Evolutionary conservation across 2,888 invertebrate genomes (phyloP), one percentile per base, ranked within the genome.

Genomic region (Gymnosoma rotundatum): DNA sequence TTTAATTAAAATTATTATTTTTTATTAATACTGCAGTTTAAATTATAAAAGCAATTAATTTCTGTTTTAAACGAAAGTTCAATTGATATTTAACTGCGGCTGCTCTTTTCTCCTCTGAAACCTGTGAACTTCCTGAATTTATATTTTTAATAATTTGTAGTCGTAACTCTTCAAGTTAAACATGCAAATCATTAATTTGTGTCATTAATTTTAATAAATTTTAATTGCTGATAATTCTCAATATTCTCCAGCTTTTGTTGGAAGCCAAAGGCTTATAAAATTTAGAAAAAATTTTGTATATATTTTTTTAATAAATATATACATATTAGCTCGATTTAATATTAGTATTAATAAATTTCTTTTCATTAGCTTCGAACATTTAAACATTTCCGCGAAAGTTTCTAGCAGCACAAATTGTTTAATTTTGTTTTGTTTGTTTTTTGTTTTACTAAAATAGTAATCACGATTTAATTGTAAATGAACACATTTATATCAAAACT

Each of bases 81-180:
- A 60, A 45, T 48, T 48, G 16, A 48, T 12, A 6, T 20, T 36
- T 73, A 12, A 60, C 14, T 52, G 1, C 25, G 5, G 16, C 7
- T n/a, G 4, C 20, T 52, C 12, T 42, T 14, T 25, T 50, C 42
- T 45, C 25, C 50, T 12, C 10, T 16, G 14, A 20, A 16, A 60
- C 16, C 14, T 72, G 20, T 18, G 2, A 1, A 45, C 12, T 36
- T 67, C 52, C 16, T 36, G 38, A 67, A 70, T 21, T 56, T 42
- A 45, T 42, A 18, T 42, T 70, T 58, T 60, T 36, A 4, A 70
- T 48, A 54, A 73, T 18, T 73, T 63, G 21, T 21, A 36, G n/a
- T 50, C 48, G 60, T 61, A 61, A 50, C 32, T 60, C 21, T 61
- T 73, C 18, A 72, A 60, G 21, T 42, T 36, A 42, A 21, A 25